Evolutionary conservation across 2,797 vertebrate genomes (phyloP).

Genomic region (Calcarius lapponicus): DNA sequence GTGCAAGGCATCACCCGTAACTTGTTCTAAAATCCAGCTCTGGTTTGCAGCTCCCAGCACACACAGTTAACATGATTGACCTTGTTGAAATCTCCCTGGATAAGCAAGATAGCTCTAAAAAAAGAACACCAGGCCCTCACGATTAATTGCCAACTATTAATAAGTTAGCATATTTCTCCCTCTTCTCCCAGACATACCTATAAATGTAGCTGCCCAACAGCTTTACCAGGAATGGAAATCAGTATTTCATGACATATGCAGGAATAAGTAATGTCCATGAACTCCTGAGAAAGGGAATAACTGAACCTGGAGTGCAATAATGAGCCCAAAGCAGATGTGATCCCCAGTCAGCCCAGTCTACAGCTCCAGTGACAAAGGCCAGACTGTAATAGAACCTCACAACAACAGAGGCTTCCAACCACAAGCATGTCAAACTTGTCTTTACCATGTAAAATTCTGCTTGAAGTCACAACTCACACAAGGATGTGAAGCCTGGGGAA

Average conservation of each 20-base stretch:
- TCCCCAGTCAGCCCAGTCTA: neutral
- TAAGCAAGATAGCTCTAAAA: conserved; percentile 18
- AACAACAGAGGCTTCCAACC: neutral
- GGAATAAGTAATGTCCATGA: neutral
- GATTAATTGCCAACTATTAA: conserved; percentile 26
- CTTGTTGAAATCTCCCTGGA: conserved; percentile 3
- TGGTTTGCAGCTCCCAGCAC: neutral
- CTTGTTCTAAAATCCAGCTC: neutral
- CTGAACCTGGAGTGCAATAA: neutral
- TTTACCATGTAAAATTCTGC: neutral
- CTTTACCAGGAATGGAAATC: conserved; percentile 25
- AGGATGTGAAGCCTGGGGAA: conserved; percentile 8
- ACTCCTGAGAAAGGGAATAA: neutral
- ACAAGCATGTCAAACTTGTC: neutral
- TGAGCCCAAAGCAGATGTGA: neutral
- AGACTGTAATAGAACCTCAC: neutral
- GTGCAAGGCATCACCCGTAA: neutral
- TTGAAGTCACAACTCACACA: conserved; percentile 40
- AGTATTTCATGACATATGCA: neutral
- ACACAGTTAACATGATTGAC: neutral
- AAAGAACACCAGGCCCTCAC: neutral
- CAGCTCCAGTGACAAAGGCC: neutral
- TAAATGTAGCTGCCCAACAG: neutral
- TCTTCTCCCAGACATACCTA: neutral
- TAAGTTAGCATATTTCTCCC: neutral